phyloP scores from a whole-genome alignment of 1,140 invertebrate species.

The Drosophila mayri region DNA sequence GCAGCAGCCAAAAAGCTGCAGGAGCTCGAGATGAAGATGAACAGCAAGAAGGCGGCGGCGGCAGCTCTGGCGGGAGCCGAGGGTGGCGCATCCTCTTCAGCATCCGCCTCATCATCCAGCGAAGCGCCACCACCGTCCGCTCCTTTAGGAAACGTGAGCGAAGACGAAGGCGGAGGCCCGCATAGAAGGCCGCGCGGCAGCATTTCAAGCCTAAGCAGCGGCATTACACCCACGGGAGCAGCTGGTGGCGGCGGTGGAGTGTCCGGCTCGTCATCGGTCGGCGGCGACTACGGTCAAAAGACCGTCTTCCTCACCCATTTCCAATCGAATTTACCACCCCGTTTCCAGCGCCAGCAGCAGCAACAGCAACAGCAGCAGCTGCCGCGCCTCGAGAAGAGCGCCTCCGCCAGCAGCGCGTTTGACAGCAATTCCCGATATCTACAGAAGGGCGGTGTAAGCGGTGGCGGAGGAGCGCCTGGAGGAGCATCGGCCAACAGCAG shows the following conservation, averaged over 20 bases:
- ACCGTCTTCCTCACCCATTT: slow-evolving; percentile 89
- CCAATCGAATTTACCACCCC: slow-evolving; percentile 92
- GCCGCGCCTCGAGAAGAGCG: slow-evolving; percentile 83
- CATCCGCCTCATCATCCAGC: background rate
- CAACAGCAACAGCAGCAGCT: slow-evolving; percentile 58
- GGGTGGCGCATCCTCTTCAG: slow-evolving; percentile 1
- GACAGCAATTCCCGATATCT: slow-evolving; percentile 85
- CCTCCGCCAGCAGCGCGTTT: slow-evolving; percentile 84
- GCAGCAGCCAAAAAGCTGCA: slow-evolving; percentile 88
- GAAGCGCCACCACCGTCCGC: slow-evolving; percentile 18
- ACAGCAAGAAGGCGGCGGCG: slow-evolving; percentile 85
- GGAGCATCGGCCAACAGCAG: slow-evolving; percentile 10
- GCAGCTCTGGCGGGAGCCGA: slow-evolving; percentile 24
- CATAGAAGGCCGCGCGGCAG: slow-evolving; percentile 66
- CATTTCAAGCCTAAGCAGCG: slow-evolving; percentile 59
- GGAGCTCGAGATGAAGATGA: slow-evolving; percentile 88
- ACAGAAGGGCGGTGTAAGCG: slow-evolving; percentile 62
- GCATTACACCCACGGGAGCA: slow-evolving; percentile 23
- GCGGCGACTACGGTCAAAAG: slow-evolving; percentile 67
- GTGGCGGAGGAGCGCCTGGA: background rate
- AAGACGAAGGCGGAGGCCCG: slow-evolving; percentile 56
- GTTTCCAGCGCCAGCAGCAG: slow-evolving; percentile 92
- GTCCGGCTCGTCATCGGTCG: slow-evolving; percentile 16
- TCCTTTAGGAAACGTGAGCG: slow-evolving; percentile 53
- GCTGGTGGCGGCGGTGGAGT: slow-evolving; percentile 13